Evolutionary conservation across 2,113 vertebrate genomes (phyloP), one percentile per base, ranked within the genome.

Genomic region (Hydrolagus affinis): DNA sequence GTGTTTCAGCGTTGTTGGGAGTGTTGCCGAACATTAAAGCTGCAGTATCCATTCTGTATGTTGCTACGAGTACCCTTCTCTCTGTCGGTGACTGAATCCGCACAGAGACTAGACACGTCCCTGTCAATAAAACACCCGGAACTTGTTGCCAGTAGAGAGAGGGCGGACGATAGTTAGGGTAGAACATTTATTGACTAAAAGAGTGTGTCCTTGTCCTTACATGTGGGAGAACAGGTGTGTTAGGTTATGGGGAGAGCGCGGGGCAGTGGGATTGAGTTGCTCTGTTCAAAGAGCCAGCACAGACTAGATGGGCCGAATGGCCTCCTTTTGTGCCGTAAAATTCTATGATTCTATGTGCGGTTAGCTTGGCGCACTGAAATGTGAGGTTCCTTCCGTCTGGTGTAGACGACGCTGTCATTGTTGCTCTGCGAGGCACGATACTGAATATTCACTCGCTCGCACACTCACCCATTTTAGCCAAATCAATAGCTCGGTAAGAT

Each of bases 41-140:
- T 91, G 88, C 90, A 90, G 88, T 89, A 89, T 89, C 90, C 89
- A 90, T 92, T 90, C 89, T 88, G 89, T 75, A 85, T 75, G 86
- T 87, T 87, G 89, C 21, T 76, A 23, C 15, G 30, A 2, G 11
- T 11, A 28, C 2, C 12, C 14, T 32, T 21, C 25, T 25, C 17
- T 4, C 12, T 23, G 21, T 23, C 66, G 6, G 9, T 14, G 19
- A 1, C 1, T 66, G 28, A n/a, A 4, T 12, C 76, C 76, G 21
- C 12, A 80, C 19, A 66, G 17, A 32, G 28, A 66, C n/a, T n/a
- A 66, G 8, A 6, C 60, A 14, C 8, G 8, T 62, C 6, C 44
- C 44, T n/a, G 44, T 44, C 6, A 44, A 44, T 1, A 28, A 78
- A 78, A 14, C 57, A 57, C 57, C 14, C 0, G 11, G 64, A 25